Conservation (phyloP, 1,140 invertebrate species). For the Panagrolaimus sp. region DNA sequence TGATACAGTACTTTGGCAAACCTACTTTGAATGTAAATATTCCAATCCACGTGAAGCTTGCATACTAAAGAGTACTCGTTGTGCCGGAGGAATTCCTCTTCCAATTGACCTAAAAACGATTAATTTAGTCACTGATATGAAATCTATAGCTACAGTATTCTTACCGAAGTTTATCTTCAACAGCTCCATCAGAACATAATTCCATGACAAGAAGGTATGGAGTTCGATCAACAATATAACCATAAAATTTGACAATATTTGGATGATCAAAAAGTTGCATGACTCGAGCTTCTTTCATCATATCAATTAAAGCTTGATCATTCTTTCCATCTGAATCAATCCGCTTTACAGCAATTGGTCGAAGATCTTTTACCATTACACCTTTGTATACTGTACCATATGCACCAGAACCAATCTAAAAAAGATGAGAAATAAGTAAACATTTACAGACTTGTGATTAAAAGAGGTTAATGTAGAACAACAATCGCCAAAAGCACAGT, state of each 20-base stretch:
- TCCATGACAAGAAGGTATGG: conserved; percentile 52
- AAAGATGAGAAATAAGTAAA: background rate
- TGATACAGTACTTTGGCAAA: background rate
- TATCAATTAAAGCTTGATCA: conserved; percentile 43
- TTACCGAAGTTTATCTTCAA: conserved; percentile 43
- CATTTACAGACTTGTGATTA: background rate
- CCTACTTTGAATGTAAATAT: conserved; percentile 45
- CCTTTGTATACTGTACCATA: conserved; percentile 51
- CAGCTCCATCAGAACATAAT: conserved; percentile 46
- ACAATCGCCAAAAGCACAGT: too few species aligned
- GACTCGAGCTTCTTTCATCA: conserved; percentile 53
- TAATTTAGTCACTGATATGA: background rate
- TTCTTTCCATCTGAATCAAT: conserved; percentile 46
- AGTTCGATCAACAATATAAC: conserved; percentile 43
- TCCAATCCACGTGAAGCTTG: conserved; percentile 47
- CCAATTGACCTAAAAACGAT: conserved; percentile 1
- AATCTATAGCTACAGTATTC: background rate
- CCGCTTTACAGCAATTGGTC: conserved; percentile 42
- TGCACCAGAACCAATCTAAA: conserved; percentile 48
- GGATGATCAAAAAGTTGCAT: conserved; percentile 51
- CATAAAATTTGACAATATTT: conserved; percentile 52
- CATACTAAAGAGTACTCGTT: conserved; percentile 27
- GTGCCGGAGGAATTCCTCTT: conserved; percentile 14
- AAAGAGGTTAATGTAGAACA: background rate
- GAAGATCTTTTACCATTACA: conserved; percentile 24